phyloP scores from a whole-genome alignment of 2,113 vertebrate species.

The Cygnus atratus region DNA sequence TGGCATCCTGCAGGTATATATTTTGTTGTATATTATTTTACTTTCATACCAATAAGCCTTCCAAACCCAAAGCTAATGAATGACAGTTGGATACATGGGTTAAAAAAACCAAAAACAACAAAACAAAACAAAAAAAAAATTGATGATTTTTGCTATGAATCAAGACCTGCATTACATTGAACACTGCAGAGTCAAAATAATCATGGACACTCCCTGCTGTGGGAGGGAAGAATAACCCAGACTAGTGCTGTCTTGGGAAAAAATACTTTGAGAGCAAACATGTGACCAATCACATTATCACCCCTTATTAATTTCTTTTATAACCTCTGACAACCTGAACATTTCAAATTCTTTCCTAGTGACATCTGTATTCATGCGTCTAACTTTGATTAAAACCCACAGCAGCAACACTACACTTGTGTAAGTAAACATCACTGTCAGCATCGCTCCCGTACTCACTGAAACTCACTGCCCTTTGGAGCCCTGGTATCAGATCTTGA shows the following conservation, averaged over 20 bases:
- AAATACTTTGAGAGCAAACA: constrained; percentile 23
- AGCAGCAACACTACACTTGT: background rate
- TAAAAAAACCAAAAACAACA: background rate
- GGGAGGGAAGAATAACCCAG: background rate
- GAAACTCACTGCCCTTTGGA: background rate
- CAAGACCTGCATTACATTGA: background rate
- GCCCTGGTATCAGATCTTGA: background rate
- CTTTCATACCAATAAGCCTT: background rate
- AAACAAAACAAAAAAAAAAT: too few relatives aligned
- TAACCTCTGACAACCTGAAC: constrained; percentile 46
- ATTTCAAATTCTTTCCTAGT: constrained; percentile 38
- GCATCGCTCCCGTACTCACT: background rate
- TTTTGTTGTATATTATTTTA: background rate
- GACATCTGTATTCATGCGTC: constrained; percentile 30
- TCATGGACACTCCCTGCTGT: background rate
- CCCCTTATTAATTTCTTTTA: constrained; percentile 44
- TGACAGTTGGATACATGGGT: background rate
- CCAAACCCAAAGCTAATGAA: background rate
- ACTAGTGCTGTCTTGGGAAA: constrained; percentile 13
- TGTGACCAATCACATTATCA: constrained; percentile 51
- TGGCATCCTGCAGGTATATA: background rate
- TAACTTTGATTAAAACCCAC: background rate
- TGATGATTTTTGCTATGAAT: background rate
- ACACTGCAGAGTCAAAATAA: background rate
- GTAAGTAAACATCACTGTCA: background rate